Base-by-base conservation (phyloP, 2,888 invertebrate species). In the Trimorus sp. region DNA sequence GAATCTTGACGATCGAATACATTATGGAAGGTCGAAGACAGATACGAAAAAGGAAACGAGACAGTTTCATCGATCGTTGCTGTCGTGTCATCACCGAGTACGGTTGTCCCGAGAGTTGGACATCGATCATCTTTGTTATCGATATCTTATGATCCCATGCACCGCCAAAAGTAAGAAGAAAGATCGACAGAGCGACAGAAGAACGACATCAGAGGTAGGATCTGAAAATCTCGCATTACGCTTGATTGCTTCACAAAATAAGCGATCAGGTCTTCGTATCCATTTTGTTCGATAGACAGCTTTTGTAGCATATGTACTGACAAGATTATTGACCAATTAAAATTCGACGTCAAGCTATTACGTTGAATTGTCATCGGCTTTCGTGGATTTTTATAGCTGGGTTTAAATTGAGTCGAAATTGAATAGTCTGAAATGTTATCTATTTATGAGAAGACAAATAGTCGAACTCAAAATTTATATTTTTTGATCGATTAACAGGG, bases 41-140 rank as follows among this genome's bases (percentile, higher is more conserved):
- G 79, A 62, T 53, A 70, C 68, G 85, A 86, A 84, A 81, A 86
- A 83, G 87, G 85, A 85, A 87, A 84, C 87, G 85, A 87, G 87
- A 87, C 85, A 84, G 87, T 79, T 86, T 78, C 84, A 83, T 81
- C 84, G 83, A 82, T 84, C 87, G 84, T 85, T 85, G 83, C 84
- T 83, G 86, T 84, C 83, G 81, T 84, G 83, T 84, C 85, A 84
- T 86, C 86, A 83, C 84, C 74, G 75, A 69, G 75, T 83, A 78
- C 74, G 80, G 76, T 68, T 86, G 87, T 86, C 84, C 71, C 73
- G 54, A 71, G 75, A 73, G 83, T 82, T 79, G 83, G 83, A 87
- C 91, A 91, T 91, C 91, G 91, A 91, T 91, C 91, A 91, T 91
- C 88, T 89, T 86, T 84, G 87, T 90, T 91, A 91, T 91, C 91